Conservation (phyloP, 2,888 invertebrate genomes). For the Phytoseiulus persimilis region DNA sequence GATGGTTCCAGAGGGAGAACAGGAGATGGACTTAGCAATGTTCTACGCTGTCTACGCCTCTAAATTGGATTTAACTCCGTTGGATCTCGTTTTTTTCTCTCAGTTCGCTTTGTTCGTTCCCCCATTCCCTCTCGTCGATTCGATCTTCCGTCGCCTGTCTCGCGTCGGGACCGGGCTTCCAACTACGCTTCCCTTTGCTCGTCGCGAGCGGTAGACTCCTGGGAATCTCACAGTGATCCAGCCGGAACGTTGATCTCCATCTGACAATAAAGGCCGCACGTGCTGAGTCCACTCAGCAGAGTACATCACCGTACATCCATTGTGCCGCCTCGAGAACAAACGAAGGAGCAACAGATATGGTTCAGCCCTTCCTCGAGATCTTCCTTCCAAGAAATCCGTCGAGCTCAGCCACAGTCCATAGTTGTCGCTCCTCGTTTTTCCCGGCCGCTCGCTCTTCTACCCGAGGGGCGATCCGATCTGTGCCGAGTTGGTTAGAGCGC, state of each 20-base stretch:
- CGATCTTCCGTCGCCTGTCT: not conserved
- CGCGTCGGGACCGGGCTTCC: not conserved
- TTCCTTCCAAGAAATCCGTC: not conserved
- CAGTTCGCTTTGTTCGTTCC: not conserved
- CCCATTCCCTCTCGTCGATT: not conserved
- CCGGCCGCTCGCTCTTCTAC: too few species aligned
- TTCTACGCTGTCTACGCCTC: not conserved
- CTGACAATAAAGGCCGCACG: not conserved
- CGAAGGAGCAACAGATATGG: not conserved
- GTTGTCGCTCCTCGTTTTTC: too few species aligned
- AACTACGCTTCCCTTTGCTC: not conserved
- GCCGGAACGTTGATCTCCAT: not conserved
- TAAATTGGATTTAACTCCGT: constrained; percentile 5
- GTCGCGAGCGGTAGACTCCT: not conserved
- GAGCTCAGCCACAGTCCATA: too few species aligned
- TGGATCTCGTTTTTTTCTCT: not conserved
- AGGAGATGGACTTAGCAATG: not conserved
- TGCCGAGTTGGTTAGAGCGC: not conserved
- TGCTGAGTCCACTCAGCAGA: not conserved
- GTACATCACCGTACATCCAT: not conserved
- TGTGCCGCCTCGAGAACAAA: not conserved
- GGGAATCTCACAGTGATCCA: not conserved
- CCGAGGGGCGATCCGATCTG: not conserved
- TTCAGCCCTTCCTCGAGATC: not conserved
- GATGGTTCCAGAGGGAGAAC: constrained; percentile 5